These are phyloP conservation scores for Vidua macroura DNA, from an alignment of 2,113 vertebrate genomes.

Conservation along the genomic window DNA sequence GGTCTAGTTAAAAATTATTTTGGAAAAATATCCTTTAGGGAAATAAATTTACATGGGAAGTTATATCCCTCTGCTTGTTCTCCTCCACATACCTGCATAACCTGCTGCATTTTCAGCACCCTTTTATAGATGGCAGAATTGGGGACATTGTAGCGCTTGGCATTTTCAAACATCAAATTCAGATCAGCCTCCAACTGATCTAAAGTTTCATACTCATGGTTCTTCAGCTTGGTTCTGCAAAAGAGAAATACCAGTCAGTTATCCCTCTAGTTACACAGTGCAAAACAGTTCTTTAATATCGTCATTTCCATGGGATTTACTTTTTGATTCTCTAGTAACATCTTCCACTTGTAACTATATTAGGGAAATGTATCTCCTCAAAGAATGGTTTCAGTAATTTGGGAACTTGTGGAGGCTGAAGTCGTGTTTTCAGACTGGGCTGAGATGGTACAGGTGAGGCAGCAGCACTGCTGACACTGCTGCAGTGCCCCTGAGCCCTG, in stretches of 20 bases:
- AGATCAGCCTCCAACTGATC: constrained; percentile 92
- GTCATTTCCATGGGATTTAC: neutral
- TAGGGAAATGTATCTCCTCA: neutral
- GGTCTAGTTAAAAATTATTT: neutral
- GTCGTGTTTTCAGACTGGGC: neutral
- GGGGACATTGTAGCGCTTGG: constrained; percentile 95
- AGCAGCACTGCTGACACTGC: neutral
- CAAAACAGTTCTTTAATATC: neutral
- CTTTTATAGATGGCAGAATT: constrained; percentile 97
- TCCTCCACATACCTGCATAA: constrained; percentile 86
- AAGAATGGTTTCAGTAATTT: neutral
- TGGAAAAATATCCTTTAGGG: neutral
- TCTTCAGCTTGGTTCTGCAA: constrained; percentile 93
- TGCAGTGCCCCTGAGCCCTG: neutral
- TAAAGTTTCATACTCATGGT: constrained; percentile 91
- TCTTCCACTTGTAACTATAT: neutral
- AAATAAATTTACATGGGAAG: neutral
- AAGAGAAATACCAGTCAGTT: constrained; percentile 10
- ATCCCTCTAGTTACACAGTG: neutral
- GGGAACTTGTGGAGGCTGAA: neutral
- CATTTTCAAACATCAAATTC: constrained; percentile 97
- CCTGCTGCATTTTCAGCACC: constrained; percentile 93
- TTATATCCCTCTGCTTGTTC: neutral
- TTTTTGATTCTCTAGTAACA: neutral
- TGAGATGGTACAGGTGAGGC: neutral